Evolutionary conservation across 1,140 invertebrate genomes (phyloP).

Genomic region (Ips typographus): DNA sequence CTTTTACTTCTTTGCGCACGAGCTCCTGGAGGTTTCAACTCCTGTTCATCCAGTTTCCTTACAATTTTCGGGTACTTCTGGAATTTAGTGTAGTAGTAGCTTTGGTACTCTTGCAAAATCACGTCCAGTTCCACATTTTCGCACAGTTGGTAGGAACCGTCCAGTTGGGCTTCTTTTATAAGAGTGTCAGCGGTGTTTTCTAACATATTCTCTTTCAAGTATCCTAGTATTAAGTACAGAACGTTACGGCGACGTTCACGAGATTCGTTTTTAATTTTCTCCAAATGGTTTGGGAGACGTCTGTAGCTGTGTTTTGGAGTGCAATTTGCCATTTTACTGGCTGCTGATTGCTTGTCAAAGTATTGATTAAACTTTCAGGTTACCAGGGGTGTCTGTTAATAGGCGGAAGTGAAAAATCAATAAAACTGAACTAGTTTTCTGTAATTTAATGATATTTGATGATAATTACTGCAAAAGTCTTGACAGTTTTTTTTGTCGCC

Average conservation of each 20-base stretch:
- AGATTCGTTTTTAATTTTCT: conserved; percentile 62
- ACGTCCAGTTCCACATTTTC: conserved; percentile 89
- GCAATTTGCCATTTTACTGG: neutral
- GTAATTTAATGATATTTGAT: no score
- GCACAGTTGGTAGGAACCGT: conserved; percentile 71
- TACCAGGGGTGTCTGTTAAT: no score
- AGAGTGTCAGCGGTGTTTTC: conserved; percentile 63
- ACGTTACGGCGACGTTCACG: conserved; percentile 71
- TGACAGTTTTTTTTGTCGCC: no score
- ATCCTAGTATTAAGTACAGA: conserved; percentile 75
- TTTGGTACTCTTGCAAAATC: conserved; percentile 85
- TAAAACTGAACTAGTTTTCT: no score
- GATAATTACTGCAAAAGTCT: no score
- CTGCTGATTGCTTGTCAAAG: neutral
- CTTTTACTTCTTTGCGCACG: conserved; percentile 4
- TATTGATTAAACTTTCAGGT: conserved; percentile 1
- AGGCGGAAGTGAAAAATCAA: no score
- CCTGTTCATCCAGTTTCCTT: conserved; percentile 54
- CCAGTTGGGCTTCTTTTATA: conserved; percentile 68
- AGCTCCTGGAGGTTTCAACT: neutral
- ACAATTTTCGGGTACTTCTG: conserved; percentile 81
- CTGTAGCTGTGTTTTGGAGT: neutral
- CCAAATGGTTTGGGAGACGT: conserved; percentile 28
- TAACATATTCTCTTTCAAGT: conserved; percentile 73
- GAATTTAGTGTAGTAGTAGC: conserved; percentile 83